Evolutionary conservation across 1,140 invertebrate genomes (phyloP), one percentile per base, ranked within the genome.

Genomic region (Rhyacophila brunnea): DNA sequence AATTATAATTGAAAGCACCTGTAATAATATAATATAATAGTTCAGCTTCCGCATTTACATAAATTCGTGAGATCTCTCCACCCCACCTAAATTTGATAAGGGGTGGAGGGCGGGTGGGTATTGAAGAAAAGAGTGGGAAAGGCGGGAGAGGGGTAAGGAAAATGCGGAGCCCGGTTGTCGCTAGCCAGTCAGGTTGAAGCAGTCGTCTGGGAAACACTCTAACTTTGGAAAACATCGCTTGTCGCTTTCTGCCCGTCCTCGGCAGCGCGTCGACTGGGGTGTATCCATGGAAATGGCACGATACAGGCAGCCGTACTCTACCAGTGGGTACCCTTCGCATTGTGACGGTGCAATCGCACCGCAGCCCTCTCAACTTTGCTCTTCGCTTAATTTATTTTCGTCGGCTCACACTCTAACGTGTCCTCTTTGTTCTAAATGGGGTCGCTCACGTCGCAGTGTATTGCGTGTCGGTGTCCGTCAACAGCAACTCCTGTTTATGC

Each of bases 231-330:
- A 43, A 44, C 34, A 7, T 53, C 14, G 11, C 42, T 32, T 38
- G 4, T 53, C 14, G 11, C 42, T 32, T 38, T 19, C 15, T 34
- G 20, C 18, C 47, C 32, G 23, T 28, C 46, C 40, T 43, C 40
- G 28, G 50, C 20, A 44, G 14, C 40, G 43, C 43, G 4, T 11
- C 10, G 10, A 14, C 11, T 34, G 49, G 59, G 64, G 64, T 62
- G 64, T 65, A 48, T 65, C 64, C 60, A 65, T 65, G 64, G 64
- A 65, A 62, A 65, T 65, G 64, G 60, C 64, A 44, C 46, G 64
- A 15, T 65, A 65, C 45, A 53, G 64, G 40, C 64, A 62, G n/a
- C 32, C 47, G 9, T 65, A 65, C 52, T 59, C 64, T 28, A 32
- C 56, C 43, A 59, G 60, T 65, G 59, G 32, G 60, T 65, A 53